Evolutionary conservation across 2,113 vertebrate genomes (phyloP).

Genomic region (Gopherus flavomarginatus): DNA sequence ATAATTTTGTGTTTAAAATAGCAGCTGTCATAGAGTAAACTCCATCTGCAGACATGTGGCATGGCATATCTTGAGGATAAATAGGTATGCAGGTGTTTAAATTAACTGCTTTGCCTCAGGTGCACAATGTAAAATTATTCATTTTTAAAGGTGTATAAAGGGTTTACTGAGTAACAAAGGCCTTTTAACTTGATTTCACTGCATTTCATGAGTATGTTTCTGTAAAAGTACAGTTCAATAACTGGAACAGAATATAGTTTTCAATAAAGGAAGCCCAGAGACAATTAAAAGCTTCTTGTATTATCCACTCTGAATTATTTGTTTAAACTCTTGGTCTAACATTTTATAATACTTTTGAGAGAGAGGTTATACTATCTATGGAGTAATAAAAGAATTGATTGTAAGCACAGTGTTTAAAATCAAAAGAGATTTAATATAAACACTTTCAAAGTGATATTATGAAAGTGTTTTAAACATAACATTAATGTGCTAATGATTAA

Average conservation of each 20-base stretch:
- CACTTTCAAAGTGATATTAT: conserved; percentile 5
- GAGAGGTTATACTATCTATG: neutral
- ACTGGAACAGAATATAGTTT: neutral
- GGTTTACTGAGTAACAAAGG: neutral
- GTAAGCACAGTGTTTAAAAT: conserved; percentile 18
- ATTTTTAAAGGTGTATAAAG: neutral
- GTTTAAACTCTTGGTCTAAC: neutral
- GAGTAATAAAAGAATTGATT: neutral
- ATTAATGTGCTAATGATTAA: neutral
- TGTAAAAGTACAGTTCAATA: neutral
- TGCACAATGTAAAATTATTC: neutral
- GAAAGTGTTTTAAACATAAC: neutral
- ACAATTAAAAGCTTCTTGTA: neutral
- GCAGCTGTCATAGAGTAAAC: neutral
- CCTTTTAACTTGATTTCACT: neutral
- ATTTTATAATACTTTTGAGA: conserved; percentile 2
- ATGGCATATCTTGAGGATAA: neutral
- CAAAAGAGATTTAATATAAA: neutral
- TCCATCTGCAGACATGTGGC: neutral
- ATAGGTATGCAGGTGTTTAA: neutral
- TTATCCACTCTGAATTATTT: neutral
- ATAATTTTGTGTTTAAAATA: neutral
- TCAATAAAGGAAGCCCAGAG: neutral
- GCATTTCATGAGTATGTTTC: neutral
- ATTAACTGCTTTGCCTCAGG: neutral